These are phyloP conservation scores for Globodera rostochiensis DNA, from an alignment of 1,140 invertebrate genomes.

Conservation along the genomic window DNA sequence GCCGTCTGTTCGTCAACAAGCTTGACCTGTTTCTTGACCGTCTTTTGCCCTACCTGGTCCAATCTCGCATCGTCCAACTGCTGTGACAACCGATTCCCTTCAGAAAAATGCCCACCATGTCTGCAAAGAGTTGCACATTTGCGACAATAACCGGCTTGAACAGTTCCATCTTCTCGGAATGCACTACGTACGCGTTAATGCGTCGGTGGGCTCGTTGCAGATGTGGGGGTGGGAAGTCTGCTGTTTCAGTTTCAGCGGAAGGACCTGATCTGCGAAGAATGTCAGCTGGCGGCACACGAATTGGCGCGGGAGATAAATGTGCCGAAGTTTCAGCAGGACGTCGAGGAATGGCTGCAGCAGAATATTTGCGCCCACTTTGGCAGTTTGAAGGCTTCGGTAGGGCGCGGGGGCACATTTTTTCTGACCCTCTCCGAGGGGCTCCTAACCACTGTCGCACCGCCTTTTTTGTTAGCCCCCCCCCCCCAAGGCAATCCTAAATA, in stretches of 20 bases:
- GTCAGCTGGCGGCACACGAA: slow-evolving; percentile 62
- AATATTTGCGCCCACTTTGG: slow-evolving; percentile 9
- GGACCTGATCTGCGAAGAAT: slow-evolving; percentile 62
- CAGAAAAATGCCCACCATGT: slow-evolving; percentile 55
- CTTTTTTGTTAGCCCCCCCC: background rate
- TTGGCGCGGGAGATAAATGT: slow-evolving; percentile 52
- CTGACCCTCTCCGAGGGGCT: too few species aligned
- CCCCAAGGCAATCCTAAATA: too few species aligned
- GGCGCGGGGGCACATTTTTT: too few species aligned
- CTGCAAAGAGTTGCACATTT: slow-evolving; percentile 58
- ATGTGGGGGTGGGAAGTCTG: slow-evolving; percentile 13
- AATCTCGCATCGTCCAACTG: background rate
- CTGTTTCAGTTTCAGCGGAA: slow-evolving; percentile 35
- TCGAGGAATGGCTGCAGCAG: slow-evolving; percentile 42
- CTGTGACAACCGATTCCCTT: background rate
- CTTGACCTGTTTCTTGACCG: slow-evolving; percentile 58
- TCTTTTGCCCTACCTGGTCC: slow-evolving; percentile 59
- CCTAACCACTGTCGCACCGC: slow-evolving; percentile 7
- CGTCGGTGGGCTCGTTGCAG: slow-evolving; percentile 42
- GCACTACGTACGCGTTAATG: slow-evolving; percentile 53
- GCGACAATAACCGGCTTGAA: slow-evolving; percentile 58
- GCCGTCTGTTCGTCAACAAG: slow-evolving; percentile 57
- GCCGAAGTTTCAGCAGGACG: slow-evolving; percentile 47
- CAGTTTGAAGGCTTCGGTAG: background rate
- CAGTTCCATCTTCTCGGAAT: slow-evolving; percentile 61